Percentiles rank a stretch among this genome's conserved stretches.
These are phyloP conservation scores for Verasper variegatus DNA, from an alignment of 2,113 vertebrate genomes.

Conservation along the genomic window DNA sequence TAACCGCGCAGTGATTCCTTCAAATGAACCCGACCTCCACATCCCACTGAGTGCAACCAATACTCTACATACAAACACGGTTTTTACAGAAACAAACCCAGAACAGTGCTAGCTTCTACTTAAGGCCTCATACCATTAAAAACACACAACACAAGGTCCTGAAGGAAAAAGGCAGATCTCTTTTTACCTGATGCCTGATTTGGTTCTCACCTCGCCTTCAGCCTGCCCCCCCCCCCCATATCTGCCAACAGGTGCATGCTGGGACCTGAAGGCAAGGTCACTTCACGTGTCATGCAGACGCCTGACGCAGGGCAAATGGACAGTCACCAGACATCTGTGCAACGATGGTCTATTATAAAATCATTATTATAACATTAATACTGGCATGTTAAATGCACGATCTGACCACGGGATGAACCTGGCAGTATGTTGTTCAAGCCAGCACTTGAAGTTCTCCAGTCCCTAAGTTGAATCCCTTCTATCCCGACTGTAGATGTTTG, in stretches of 20 bases:
- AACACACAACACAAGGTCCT: conserved; percentile 38
- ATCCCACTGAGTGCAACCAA: conserved; percentile 48
- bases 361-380: conserved; percentile 22
- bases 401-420: conserved; percentile 11
- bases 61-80: conserved; percentile 30
- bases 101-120: conserved; percentile 45
- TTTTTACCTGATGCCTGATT: neutral
- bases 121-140: conserved; percentile 60
- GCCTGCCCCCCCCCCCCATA: conserved; percentile 9
- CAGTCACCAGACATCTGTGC: conserved; percentile 27
- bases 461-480: conserved; percentile 12
- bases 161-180: conserved; percentile 29
- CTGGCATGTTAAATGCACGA: conserved; percentile 39
- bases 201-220: conserved; percentile 23
- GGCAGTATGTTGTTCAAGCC: conserved; percentile 30
- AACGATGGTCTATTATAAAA: conserved; percentile 5
- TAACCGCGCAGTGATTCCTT: conserved; percentile 17
- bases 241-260: conserved; percentile 69
- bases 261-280: conserved; percentile 52
- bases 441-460: neutral
- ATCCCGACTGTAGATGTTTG: neutral
- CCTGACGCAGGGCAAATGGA: conserved; percentile 1
- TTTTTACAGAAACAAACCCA: conserved; percentile 23
- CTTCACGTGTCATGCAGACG: neutral
- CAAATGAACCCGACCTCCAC: conserved; percentile 11